phyloP scores from a whole-genome alignment of 2,113 vertebrate genomes.

The Trichomycterus rosablanca region DNA sequence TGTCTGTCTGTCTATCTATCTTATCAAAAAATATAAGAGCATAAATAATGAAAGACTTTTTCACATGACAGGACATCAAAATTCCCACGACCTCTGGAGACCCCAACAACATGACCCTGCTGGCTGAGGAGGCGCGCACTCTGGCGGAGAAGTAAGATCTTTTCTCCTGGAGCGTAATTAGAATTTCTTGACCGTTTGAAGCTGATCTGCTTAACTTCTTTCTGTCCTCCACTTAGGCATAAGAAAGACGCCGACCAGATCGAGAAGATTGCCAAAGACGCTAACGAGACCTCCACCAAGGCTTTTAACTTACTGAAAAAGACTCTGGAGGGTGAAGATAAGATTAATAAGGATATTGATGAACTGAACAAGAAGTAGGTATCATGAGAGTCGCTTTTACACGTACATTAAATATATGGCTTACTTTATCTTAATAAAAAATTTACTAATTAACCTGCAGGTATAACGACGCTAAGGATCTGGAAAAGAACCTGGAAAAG shows the following conservation, averaged over 20 bases:
- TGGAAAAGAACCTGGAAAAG: slow-evolving; percentile 86
- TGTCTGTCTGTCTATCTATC: too few species aligned
- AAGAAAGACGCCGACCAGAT: slow-evolving; percentile 92
- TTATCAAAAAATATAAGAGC: too few species aligned
- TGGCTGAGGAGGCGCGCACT: slow-evolving; percentile 89
- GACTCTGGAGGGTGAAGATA: slow-evolving; percentile 81
- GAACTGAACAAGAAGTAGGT: slow-evolving; percentile 91
- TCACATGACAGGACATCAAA: slow-evolving; percentile 74
- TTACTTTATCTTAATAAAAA: background rate
- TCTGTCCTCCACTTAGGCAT: slow-evolving; percentile 68
- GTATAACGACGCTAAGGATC: slow-evolving; percentile 85
- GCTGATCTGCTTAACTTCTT: background rate
- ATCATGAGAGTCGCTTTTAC: background rate
- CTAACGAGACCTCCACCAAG: slow-evolving; percentile 87
- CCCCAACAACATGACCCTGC: slow-evolving; percentile 92
- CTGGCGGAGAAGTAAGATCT: slow-evolving; percentile 83
- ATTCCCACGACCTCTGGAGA: slow-evolving; percentile 74
- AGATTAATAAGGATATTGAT: slow-evolving; percentile 79
- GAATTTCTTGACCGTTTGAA: background rate
- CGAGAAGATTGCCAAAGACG: slow-evolving; percentile 83
- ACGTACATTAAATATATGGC: too few species aligned
- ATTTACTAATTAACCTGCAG: slow-evolving; percentile 56
- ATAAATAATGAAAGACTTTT: too few species aligned
- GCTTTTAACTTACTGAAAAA: slow-evolving; percentile 83
- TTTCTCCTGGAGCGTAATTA: too few species aligned